These are phyloP conservation scores for Falcaria lacertinaria DNA, from an alignment of 2,888 invertebrate species.

Conservation along the genomic window DNA sequence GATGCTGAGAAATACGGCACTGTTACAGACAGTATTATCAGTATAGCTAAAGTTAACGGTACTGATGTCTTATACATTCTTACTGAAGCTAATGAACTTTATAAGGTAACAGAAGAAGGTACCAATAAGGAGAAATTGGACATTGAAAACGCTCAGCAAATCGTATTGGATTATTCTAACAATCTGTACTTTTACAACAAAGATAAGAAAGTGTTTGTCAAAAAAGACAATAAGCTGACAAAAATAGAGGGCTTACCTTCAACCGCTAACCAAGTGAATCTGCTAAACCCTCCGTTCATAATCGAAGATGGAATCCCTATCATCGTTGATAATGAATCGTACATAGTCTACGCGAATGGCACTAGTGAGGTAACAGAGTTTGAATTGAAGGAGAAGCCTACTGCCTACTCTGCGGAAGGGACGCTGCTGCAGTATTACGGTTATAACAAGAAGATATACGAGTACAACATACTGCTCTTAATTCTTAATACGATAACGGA, in stretches of 20 bases:
- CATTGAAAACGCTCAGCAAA: constrained; percentile 41
- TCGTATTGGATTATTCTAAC: constrained; percentile 44
- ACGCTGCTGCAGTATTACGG: constrained; percentile 48
- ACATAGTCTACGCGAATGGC: constrained; percentile 40
- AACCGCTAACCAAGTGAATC: constrained; percentile 24
- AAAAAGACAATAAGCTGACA: constrained; percentile 28
- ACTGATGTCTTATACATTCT: constrained; percentile 46
- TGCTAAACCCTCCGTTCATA: constrained; percentile 44
- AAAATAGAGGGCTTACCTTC: constrained; percentile 46
- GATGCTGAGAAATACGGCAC: constrained; percentile 45
- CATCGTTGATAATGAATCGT: constrained; percentile 35
- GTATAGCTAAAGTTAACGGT: constrained; percentile 38
- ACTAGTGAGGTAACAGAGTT: constrained; percentile 28
- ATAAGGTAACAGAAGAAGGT: constrained; percentile 50
- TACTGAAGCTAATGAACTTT: constrained; percentile 42
- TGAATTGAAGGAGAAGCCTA: constrained; percentile 33
- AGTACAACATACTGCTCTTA: constrained; percentile 41
- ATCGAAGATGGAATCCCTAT: constrained; percentile 36
- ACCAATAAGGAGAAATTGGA: constrained; percentile 40
- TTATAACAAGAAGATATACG: constrained; percentile 55
- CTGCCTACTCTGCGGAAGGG: constrained; percentile 47
- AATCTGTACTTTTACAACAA: constrained; percentile 48
- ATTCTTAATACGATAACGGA: constrained; percentile 20
- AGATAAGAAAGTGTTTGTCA: constrained; percentile 39
- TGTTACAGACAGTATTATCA: constrained; percentile 40